Evolutionary conservation across 2,888 invertebrate species (phyloP).

Genomic region (Acleris cristana): DNA sequence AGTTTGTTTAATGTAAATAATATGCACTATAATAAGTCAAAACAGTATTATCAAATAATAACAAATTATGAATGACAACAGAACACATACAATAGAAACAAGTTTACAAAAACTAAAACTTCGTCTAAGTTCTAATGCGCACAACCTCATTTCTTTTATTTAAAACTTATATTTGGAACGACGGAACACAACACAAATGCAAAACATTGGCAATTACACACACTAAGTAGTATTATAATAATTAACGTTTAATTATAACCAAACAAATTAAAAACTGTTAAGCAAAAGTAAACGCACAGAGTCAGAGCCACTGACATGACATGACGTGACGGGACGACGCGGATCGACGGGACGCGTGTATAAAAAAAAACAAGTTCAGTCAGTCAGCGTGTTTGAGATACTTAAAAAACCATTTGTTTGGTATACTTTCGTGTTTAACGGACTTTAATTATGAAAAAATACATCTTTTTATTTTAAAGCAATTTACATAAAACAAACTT

Average conservation of each 20-base stretch:
- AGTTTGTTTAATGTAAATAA: background rate
- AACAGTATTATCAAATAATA: no score
- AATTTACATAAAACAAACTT: no score
- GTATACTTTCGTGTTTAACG: no score
- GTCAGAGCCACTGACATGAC: background rate
- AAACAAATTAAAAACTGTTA: background rate
- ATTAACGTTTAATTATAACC: background rate
- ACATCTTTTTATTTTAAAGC: no score
- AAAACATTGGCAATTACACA: no score
- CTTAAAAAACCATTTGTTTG: background rate
- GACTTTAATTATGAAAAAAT: no score
- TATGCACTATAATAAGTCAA: no score
- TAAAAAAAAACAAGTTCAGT: slow-evolving; percentile 1
- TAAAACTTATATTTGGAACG: background rate
- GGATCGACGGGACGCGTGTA: background rate
- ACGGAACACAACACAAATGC: background rate
- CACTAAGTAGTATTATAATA: background rate
- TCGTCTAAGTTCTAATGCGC: slow-evolving; percentile 6
- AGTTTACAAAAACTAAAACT: slow-evolving; percentile 8
- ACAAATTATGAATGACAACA: no score
- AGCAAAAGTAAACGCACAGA: background rate
- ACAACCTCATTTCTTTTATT: slow-evolving; percentile 9
- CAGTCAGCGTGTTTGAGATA: slow-evolving; percentile 12
- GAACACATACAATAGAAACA: background rate
- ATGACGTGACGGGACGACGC: slow-evolving; percentile 11